phyloP scores from a whole-genome alignment of 2,797 vertebrate genomes.

The Astyanax mexicanus region DNA sequence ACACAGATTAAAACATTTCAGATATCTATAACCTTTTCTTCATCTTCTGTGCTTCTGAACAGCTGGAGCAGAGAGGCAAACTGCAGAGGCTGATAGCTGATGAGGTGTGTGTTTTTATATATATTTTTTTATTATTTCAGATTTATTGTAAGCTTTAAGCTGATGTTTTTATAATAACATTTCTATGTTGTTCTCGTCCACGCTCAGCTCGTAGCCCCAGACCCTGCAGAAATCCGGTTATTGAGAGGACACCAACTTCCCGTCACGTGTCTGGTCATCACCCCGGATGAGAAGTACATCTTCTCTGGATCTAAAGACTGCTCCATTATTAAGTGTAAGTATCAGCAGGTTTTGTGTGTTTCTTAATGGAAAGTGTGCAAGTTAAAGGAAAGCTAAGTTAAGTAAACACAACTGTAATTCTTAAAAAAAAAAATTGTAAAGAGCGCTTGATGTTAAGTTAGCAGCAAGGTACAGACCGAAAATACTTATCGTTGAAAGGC shows the following conservation, averaged over 20 bases:
- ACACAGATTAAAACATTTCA: neutral
- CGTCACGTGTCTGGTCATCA: slow-evolving; percentile 90
- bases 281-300: slow-evolving; percentile 88
- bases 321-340: slow-evolving; percentile 94
- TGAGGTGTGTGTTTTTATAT: slow-evolving; percentile 91
- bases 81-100: slow-evolving; percentile 89
- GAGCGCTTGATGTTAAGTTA: too few relatives aligned
- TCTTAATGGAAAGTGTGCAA: too few relatives aligned
- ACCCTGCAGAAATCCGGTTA: slow-evolving; percentile 81
- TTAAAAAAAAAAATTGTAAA: too few relatives aligned
- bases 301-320: slow-evolving; percentile 96
- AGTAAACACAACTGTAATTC: too few relatives aligned
- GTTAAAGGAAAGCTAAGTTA: too few relatives aligned
- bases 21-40: neutral
- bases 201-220: slow-evolving; percentile 84
- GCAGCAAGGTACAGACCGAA: too few relatives aligned
- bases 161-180: neutral
- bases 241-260: slow-evolving; percentile 92
- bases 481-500: too few relatives aligned
- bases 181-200: neutral
- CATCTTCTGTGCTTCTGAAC: slow-evolving; percentile 13
- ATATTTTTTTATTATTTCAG: neutral
- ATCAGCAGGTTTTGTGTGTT: neutral
- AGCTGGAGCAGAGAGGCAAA: slow-evolving; percentile 94
- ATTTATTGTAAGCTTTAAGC: neutral